Evolutionary conservation across 1,140 invertebrate species (phyloP), one percentile per base, ranked within the genome.

Genomic region (Drosophila kikkawai): DNA sequence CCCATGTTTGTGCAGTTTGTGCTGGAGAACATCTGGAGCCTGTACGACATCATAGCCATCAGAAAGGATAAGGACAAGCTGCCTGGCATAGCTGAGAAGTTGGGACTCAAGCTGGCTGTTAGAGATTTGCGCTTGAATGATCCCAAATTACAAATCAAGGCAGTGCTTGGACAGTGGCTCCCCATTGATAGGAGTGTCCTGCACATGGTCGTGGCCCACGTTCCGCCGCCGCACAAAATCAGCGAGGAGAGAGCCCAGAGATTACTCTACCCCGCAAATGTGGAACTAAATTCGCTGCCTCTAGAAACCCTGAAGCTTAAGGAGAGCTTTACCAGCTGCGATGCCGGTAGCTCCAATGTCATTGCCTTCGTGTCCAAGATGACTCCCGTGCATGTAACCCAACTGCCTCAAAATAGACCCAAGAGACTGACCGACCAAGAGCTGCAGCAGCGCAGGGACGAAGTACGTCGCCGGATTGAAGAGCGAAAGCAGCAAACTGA

Each of bases 1-100:
- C 97, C 99, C 1, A 93, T 99, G 68, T 99, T 99, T 94, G 98
- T 99, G 12, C 97, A 99, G 93, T 94, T 99, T 51, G 96, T 99
- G 58, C 93, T 99, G 56, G 98, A 99, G 82, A 99, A 99, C 79
- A 94, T 99, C 39, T 99, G 98, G 97, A 94, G 95, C 68, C 93
- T 99, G 39, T 99, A 99, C 93, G 97, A 99, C 59, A 96, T 95
- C 7, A 94, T 98, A 65, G 94, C 95, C 37, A 86, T 96, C 50
- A 93, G 96, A 75, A 97, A 96, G 94, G 98, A 99, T 79, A 97
- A 96, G 91, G 95, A 96, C 32, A 97, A 97, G 93, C 93, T 97
- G 3, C 94, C 95, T n/a, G 95, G 95, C 4, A 98, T 99, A 79
- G 95, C 97, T 3, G 95, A 96, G 51, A 98, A 96, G 83, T 93